Evolutionary conservation across 2,888 invertebrate species (phyloP).

Genomic region (Tiphia femorata): DNA sequence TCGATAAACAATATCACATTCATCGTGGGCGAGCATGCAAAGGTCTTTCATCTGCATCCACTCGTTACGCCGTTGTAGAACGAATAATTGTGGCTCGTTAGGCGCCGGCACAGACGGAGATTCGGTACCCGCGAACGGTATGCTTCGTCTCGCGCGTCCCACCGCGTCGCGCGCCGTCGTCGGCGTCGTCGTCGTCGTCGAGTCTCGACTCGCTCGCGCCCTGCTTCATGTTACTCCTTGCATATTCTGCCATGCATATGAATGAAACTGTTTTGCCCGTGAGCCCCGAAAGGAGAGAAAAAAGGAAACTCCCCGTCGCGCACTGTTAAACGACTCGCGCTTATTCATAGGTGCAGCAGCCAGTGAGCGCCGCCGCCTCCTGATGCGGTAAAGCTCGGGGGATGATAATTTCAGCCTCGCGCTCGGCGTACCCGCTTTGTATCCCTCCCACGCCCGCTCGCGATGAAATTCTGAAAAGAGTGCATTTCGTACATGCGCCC

Average conservation of each 20-base stretch:
- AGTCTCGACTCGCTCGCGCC: slow-evolving; percentile 16
- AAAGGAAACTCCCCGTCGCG: slow-evolving; percentile 5
- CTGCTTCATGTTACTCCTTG: slow-evolving; percentile 28
- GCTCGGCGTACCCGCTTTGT: slow-evolving; percentile 19
- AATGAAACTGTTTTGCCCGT: slow-evolving; percentile 51
- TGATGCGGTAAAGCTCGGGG: slow-evolving; percentile 27
- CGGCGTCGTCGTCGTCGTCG: background rate
- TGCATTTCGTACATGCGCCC: slow-evolving; percentile 4
- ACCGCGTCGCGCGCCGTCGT: slow-evolving; percentile 14
- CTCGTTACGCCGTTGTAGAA: slow-evolving; percentile 39
- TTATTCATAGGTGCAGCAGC: slow-evolving; percentile 39
- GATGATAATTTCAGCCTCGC: slow-evolving; percentile 39
- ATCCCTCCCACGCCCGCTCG: slow-evolving; percentile 25
- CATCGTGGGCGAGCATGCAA: slow-evolving; percentile 21
- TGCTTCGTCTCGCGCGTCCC: background rate
- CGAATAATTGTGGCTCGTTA: slow-evolving; percentile 58
- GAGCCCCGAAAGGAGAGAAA: slow-evolving; percentile 34
- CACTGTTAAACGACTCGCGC: slow-evolving; percentile 43
- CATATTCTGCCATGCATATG: slow-evolving; percentile 61
- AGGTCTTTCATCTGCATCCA: slow-evolving; percentile 29
- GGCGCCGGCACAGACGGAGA: slow-evolving; percentile 21
- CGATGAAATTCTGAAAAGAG: slow-evolving; percentile 16
- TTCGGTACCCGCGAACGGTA: too few species aligned
- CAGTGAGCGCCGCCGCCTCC: slow-evolving; percentile 22
- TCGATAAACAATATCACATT: slow-evolving; percentile 26